Conservation (phyloP, 1,140 invertebrate genomes). For the Alviniconcha marisindica region DNA sequence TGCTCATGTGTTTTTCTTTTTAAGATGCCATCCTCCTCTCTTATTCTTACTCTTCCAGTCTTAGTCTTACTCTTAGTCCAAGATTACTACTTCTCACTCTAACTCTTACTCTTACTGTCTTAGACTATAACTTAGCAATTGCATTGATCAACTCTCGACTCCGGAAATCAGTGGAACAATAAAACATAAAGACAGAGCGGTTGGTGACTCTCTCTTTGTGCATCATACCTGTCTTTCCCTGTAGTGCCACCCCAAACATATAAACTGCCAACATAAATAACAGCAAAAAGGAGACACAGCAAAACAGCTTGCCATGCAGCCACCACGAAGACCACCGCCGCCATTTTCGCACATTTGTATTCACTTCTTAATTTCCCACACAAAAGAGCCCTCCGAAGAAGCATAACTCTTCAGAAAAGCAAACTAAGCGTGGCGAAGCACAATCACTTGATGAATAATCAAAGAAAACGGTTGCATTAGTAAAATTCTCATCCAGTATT, state of each 20-base stretch:
- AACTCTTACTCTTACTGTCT: neutral
- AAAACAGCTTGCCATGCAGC: slow-evolving; percentile 63
- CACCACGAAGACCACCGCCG: slow-evolving; percentile 59
- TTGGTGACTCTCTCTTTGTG: too few relatives aligned
- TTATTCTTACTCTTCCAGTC: neutral
- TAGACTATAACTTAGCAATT: neutral
- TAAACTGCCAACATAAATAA: slow-evolving; percentile 67
- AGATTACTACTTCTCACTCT: neutral
- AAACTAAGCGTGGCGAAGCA: too few relatives aligned
- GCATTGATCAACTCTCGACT: neutral
- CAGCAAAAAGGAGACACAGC: slow-evolving; percentile 65
- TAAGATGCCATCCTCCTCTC: neutral
- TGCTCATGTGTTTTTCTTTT: too few relatives aligned
- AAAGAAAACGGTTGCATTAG: too few relatives aligned
- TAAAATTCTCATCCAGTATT: too few relatives aligned
- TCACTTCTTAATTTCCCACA: neutral
- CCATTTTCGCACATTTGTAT: slow-evolving; percentile 49
- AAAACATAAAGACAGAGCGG: too few relatives aligned
- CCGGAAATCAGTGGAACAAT: too few relatives aligned
- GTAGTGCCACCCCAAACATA: slow-evolving; percentile 63
- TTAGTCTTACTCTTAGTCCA: neutral
- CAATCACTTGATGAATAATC: too few relatives aligned
- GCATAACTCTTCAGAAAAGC: neutral
- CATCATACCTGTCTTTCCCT: slow-evolving; percentile 60
- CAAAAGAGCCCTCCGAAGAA: neutral